Base-by-base conservation (phyloP, 2,888 invertebrate species). In the Trissoscelio sp. region DNA sequence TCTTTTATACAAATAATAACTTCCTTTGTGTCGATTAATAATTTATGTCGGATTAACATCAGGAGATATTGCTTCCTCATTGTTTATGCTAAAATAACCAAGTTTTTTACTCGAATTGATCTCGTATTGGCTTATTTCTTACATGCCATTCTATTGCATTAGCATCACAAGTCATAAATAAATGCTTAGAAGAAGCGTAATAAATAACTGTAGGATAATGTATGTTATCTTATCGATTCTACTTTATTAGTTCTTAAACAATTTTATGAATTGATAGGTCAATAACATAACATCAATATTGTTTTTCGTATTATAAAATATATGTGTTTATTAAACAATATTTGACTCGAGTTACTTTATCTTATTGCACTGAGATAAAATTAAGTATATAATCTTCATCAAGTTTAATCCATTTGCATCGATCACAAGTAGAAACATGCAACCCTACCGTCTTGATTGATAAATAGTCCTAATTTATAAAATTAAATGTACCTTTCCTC, bases 401-500 rank as follows among this genome's bases (percentile, higher is more conserved):
- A 57, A 57, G 44, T 42, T 37, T 57, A 57, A 57, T 57, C 14
- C 46, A 58, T 44, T 46, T 70, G 37, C 48, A 70, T 70, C 34
- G 57, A 70, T 58, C 34, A 58, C 58, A 46, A 34, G 58, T 22
- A 14, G 39, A 39, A 66, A 37, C 53, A 48, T 53, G 53, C 37
- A 48, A 53, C 37, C 18, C 5, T 22, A 24, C 16, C 39, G 39
- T 66, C 51, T 66, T 9, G 37, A 31, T 31, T 48, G 51, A 66
- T 51, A 48, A 24, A 66, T 24, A 22, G 39, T 14, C 66, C 53
- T 39, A 66, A n/a, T 66, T 66, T 66, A 51, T 66, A 53, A 37
- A 66, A 51, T 66, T 66, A 53, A 66, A 66, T 53, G 51, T 12
- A 24, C 6, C 5, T 39, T 53, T 37, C 37, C 24, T 24, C 28